Evolutionary conservation across 1,140 invertebrate genomes (phyloP).

Genomic region (Lepidurus packardi): DNA sequence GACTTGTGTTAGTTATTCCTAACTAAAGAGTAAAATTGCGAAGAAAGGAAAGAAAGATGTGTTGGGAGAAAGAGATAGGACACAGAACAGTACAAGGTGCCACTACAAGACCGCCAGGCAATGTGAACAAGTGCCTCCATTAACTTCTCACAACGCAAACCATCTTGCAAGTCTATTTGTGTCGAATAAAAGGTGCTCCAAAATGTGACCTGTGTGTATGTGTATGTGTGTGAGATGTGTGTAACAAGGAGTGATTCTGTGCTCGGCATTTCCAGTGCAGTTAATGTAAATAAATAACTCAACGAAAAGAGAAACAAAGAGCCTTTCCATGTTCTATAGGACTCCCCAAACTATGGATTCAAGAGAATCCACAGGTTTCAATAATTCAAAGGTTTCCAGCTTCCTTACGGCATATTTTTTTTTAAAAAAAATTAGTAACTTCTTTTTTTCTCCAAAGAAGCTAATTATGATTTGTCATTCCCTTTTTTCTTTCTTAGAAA

Average conservation of each 20-base stretch:
- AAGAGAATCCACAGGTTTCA: not conserved
- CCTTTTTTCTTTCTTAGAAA: no score
- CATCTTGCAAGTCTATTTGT: not conserved
- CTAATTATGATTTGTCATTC: no score
- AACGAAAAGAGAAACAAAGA: not conserved
- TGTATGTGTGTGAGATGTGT: not conserved
- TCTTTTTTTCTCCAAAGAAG: no score
- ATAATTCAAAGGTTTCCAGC: no score
- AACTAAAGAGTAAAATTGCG: not conserved
- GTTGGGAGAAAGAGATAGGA: slow-evolving; percentile 21
- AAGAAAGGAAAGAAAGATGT: slow-evolving; percentile 23
- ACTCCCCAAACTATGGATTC: not conserved
- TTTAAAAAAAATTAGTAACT: no score
- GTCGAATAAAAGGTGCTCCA: not conserved
- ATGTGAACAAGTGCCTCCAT: not conserved
- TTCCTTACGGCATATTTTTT: no score
- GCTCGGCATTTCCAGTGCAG: slow-evolving; percentile 11
- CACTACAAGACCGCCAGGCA: slow-evolving; percentile 3
- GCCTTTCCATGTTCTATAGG: not conserved
- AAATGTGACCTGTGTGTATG: not conserved
- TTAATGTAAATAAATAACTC: not conserved
- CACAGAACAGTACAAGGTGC: slow-evolving; percentile 21
- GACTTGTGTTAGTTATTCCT: slow-evolving; percentile 19
- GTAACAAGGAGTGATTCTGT: not conserved
- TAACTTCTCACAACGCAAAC: not conserved